Evolutionary conservation across 2,113 vertebrate species (phyloP).

Genomic region (Notarius quadriscutis): DNA sequence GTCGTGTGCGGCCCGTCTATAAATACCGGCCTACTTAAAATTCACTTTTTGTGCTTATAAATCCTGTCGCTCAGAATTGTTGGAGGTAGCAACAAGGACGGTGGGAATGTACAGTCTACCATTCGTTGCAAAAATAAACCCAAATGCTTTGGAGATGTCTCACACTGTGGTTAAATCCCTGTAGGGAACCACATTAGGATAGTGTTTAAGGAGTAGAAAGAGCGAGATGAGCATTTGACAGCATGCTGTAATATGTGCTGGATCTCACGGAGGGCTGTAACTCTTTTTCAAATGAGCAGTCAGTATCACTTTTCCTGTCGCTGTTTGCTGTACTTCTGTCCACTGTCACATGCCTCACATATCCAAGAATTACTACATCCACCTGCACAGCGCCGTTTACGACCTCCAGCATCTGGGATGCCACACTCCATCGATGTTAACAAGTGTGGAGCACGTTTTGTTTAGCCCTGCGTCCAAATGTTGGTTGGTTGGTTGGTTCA

Average conservation of each 20-base stretch:
- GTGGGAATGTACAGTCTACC: neutral
- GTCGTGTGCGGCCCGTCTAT: neutral
- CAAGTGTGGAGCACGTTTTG: neutral
- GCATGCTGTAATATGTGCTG: constrained; percentile 24
- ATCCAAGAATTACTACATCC: constrained; percentile 38
- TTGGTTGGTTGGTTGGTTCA: neutral
- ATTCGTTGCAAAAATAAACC: constrained; percentile 39
- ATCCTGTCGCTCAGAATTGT: constrained; percentile 6
- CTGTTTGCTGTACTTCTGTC: constrained; percentile 13
- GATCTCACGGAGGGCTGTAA: constrained; percentile 33
- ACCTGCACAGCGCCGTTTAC: constrained; percentile 24
- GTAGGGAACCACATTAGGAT: constrained; percentile 32
- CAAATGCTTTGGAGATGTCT: constrained; percentile 14
- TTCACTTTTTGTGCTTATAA: constrained; percentile 2
- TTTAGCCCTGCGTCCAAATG: constrained; percentile 2
- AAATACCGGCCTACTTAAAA: constrained; percentile 13
- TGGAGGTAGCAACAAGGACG: constrained; percentile 23
- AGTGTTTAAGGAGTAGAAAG: neutral
- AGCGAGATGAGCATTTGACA: constrained; percentile 17
- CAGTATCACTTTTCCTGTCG: constrained; percentile 33
- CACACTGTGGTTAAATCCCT: constrained; percentile 24
- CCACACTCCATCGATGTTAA: neutral
- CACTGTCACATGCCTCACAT: constrained; percentile 37
- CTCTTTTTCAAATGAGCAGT: constrained; percentile 44
- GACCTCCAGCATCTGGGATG: neutral